phyloP scores from a whole-genome alignment of 2,888 invertebrate species.

The Cinara cedri region DNA sequence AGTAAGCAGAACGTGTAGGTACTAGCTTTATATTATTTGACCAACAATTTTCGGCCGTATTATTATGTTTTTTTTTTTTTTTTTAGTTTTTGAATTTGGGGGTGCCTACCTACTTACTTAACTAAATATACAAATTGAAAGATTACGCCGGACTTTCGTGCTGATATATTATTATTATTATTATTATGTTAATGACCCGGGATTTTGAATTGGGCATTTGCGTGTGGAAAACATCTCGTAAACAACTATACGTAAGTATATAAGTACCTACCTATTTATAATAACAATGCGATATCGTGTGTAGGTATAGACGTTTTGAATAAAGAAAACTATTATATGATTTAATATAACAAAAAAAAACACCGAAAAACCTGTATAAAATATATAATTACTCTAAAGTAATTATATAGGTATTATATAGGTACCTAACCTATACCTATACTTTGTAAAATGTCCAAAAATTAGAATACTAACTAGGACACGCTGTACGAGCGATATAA shows the following conservation, averaged over 20 bases:
- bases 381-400: too few relatives aligned
- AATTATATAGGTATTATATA: too few relatives aligned
- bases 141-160: conserved; percentile 9
- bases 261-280: too few relatives aligned
- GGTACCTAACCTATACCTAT: background rate
- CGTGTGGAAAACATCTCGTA: conserved; percentile 1
- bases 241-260: background rate
- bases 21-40: too few relatives aligned
- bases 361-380: background rate
- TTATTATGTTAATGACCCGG: conserved; percentile 20
- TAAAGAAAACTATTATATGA: background rate
- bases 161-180: background rate
- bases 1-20: background rate
- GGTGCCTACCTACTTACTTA: background rate
- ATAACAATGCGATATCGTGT: background rate
- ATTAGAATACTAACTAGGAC: conserved; percentile 2
- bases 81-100: background rate
- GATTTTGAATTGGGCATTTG: conserved; percentile 18
- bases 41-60: too few relatives aligned
- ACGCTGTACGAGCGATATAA: background rate
- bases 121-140: conserved; percentile 17
- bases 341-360: background rate
- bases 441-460: background rate
- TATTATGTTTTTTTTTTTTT: background rate
- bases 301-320: background rate